Evolutionary conservation across 2,797 vertebrate species (phyloP).

Genomic region (Microctenopoma steveboyesi): DNA sequence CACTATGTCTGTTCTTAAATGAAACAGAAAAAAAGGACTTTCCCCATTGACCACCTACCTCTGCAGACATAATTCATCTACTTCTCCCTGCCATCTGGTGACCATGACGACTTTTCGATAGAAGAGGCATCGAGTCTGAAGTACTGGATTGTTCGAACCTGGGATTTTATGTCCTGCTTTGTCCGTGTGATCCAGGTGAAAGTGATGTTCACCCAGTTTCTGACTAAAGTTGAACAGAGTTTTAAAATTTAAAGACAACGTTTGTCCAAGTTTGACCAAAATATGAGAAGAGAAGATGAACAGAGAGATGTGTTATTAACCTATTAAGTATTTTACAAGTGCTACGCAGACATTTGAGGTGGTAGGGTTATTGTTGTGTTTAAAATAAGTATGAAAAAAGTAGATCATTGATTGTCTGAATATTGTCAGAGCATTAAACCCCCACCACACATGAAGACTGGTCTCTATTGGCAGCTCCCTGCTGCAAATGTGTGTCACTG

Average conservation of each 20-base stretch:
- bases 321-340: neutral
- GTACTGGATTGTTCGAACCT: too few species aligned
- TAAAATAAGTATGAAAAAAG: neutral
- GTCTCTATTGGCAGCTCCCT: constrained; percentile 24
- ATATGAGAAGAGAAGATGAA: neutral
- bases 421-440: constrained; percentile 12
- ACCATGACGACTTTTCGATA: too few species aligned
- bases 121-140: neutral
- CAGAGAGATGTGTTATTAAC: neutral
- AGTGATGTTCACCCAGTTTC: too few species aligned
- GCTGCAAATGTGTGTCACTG: constrained; percentile 27
- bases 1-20: too few species aligned
- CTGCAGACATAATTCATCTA: too few species aligned
- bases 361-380: neutral
- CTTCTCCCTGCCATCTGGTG: too few species aligned
- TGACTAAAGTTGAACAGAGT: too few species aligned
- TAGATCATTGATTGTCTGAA: neutral
- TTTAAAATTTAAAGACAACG: too few species aligned
- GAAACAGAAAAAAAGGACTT: too few species aligned
- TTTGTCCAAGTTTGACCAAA: neutral
- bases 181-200: constrained; percentile 1
- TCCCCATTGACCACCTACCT: too few species aligned
- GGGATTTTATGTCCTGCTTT: neutral
- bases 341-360: neutral
- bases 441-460: neutral